Evolutionary conservation across 2,888 invertebrate genomes (phyloP), one percentile per base, ranked within the genome.

Genomic region (Caenorhabditis drosophilae): DNA sequence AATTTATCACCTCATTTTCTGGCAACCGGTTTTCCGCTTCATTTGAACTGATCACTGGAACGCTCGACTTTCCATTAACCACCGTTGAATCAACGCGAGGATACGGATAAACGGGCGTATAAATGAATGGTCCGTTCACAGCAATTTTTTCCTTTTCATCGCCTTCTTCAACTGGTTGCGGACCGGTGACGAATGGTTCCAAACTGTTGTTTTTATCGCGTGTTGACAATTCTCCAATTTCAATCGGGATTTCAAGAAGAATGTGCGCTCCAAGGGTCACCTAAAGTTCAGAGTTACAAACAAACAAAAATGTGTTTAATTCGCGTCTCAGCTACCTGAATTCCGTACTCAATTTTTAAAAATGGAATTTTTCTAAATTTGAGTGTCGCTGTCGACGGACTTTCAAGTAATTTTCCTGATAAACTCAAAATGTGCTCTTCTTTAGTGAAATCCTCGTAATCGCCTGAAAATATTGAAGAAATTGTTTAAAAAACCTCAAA

Each of bases 71-170:
- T 52, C 59, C 59, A 45, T 59, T 66, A 0, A 23, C 38, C 20
- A 35, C 55, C 22, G 35, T 31, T 34, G 45, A 54, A 22, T 46
- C 40, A 16, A 56, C 42, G 20, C 56, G 35, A 40, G 59, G 66
- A 51, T 70, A 67, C 1, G 73, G 73, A 36, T 75, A 75, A 22
- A 72, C 61, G 38, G 75, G 75, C 1, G 73, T 75, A 59, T 73
- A 75, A 22, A 63, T 51, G 53, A 72, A 75, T 27, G 75, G 75
- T 12, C 75, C 75, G 23, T 70, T 69, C 16, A 75, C 61, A 4
- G 75, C 64, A 18, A 64, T 74, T 46, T 68, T 72, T 26, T 67
- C 71, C 12, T 56, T 59, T 41, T 76, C 76, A n/a, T 74, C 67
- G 15, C 64, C 47, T 23, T 76, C 76, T 44, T 70, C 72, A n/a